Base-by-base conservation (phyloP, 2,888 invertebrate species). In the Thyatira batis region DNA sequence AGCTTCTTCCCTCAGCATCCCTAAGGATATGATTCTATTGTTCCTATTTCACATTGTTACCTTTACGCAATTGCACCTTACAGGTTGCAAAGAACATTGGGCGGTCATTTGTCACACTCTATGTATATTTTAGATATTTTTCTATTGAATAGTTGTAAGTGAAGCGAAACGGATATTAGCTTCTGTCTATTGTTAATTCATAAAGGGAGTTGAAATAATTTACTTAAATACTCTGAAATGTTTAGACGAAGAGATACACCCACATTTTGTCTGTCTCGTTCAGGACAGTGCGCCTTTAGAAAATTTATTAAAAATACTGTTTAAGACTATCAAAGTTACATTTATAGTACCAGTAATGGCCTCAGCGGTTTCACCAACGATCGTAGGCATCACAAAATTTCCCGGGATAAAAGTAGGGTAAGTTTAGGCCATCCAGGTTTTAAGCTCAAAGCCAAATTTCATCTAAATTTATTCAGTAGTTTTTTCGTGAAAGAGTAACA, bases 1-100 rank as follows among this genome's bases (percentile, higher is more conserved):
- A 2, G 13, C 33, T 17, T 3, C 23, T 4, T 6, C 17, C 8
- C 6, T 2, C 17, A 39, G 39, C 39, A 39, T 8, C 17, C 39
- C 13, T 17, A 17, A 17, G 39, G 39, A n/a, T 8, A 8, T n/a
- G n/a, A n/a, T n/a, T n/a, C 39, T 39, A 6, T 39, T 39, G 39
- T 39, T 39, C 17, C 43, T 28, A 54, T 57, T 33, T 53, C 54
- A 52, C 54, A 54, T 45, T 52, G 33, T 43, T 27, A 39, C 39
- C 39, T 39, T 39, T 39, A 39, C 39, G 39, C 39, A 39, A 39
- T 39, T 39, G 39, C 39, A 39, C 13, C 39, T 17, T 17, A 13
- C 33, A 33, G 13, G 13, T 33, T 33, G 33, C 13, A n/a, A 39
- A 39, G 39, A 39, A 39, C 17, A 39, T 13, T 17, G 39, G 39